phyloP scores from a whole-genome alignment of 2,888 invertebrate species.

The Platycheirus rosarum region DNA sequence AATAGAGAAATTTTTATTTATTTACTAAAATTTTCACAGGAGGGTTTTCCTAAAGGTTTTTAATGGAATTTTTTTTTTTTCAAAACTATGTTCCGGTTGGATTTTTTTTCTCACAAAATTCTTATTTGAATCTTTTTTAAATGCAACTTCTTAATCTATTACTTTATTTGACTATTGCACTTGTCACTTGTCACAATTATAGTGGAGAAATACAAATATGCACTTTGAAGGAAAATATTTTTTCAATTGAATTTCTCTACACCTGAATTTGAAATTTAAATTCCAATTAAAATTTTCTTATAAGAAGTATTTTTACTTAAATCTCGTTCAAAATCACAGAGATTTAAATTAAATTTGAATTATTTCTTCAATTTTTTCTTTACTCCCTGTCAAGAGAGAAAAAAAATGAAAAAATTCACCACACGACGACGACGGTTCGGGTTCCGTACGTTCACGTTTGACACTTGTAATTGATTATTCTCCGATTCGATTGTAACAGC shows the following conservation, averaged over 20 bases:
- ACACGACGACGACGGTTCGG: conserved; percentile 44
- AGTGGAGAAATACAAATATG: conserved; percentile 20
- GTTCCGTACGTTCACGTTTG: conserved; percentile 72
- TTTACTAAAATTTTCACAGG: conserved; percentile 62
- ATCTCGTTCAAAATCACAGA: conserved; percentile 2
- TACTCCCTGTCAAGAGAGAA: conserved; percentile 35
- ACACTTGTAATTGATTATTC: conserved; percentile 74
- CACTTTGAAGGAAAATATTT: conserved; percentile 29
- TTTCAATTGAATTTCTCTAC: conserved; percentile 61
- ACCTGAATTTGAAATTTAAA: conserved; percentile 20
- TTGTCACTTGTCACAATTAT: conserved; percentile 37
- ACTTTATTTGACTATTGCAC: conserved; percentile 54
- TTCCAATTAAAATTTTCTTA: neutral
- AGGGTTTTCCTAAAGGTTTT: conserved; percentile 50
- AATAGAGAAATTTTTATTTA: conserved; percentile 74
- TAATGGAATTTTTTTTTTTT: conserved; percentile 36
- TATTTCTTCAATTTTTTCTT: conserved; percentile 23
- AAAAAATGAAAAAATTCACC: conserved; percentile 39
- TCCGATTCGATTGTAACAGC: conserved; percentile 50
- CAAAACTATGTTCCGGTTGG: conserved; percentile 31
- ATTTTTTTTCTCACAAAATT: conserved; percentile 16
- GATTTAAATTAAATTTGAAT: neutral
- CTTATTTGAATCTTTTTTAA: conserved; percentile 18
- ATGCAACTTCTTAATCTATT: conserved; percentile 1
- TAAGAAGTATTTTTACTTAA: neutral